Evolutionary conservation across 2,888 invertebrate genomes (phyloP).

Genomic region (Seladonia tumulorum): DNA sequence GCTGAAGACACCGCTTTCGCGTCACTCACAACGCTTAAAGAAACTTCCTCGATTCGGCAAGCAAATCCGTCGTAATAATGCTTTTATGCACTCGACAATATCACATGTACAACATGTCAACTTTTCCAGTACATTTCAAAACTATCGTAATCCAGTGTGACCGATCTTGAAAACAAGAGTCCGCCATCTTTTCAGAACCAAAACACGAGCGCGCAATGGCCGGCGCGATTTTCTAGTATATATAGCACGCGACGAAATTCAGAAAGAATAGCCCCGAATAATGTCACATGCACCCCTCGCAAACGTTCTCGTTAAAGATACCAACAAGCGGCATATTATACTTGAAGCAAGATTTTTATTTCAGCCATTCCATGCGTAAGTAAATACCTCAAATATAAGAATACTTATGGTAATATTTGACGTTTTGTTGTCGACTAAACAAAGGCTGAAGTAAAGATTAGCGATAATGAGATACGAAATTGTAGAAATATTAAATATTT

Average conservation of each 20-base stretch:
- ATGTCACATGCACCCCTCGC: neutral
- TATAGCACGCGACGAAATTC: slow-evolving; percentile 22
- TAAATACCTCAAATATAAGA: neutral
- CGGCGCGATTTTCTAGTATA: slow-evolving; percentile 62
- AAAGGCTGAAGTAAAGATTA: neutral
- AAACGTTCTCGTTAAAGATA: neutral
- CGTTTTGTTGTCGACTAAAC: slow-evolving; percentile 10
- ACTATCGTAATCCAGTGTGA: slow-evolving; percentile 60
- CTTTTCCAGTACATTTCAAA: slow-evolving; percentile 65
- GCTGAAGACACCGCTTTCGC: slow-evolving; percentile 57
- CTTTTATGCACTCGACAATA: slow-evolving; percentile 31
- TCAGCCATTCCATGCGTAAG: neutral
- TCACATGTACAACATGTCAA: slow-evolving; percentile 48
- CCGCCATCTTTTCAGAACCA: slow-evolving; percentile 81
- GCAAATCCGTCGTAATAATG: slow-evolving; percentile 25
- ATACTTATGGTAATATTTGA: neutral
- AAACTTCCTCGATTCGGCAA: slow-evolving; percentile 17
- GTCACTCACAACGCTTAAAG: slow-evolving; percentile 22
- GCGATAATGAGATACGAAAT: neutral
- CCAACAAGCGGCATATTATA: neutral
- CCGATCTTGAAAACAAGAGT: slow-evolving; percentile 77
- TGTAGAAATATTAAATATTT: neutral
- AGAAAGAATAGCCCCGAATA: neutral
- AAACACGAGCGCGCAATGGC: slow-evolving; percentile 80
- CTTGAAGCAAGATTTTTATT: neutral